These are phyloP conservation scores for Hylaea fasciaria DNA, from an alignment of 2,888 invertebrate species.

Conservation along the genomic window DNA sequence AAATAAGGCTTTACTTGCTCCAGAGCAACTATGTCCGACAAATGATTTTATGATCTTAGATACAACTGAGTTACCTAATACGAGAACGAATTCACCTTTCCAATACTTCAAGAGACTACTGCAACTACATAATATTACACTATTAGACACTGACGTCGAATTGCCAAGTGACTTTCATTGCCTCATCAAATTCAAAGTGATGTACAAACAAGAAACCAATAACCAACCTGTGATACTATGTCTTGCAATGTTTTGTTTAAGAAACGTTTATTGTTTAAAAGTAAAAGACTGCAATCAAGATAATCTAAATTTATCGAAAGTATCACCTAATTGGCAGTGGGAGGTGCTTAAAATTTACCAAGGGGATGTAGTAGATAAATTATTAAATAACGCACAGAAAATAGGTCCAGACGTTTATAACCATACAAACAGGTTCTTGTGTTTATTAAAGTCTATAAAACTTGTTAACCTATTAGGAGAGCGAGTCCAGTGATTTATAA, in stretches of 20 bases:
- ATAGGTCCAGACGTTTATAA: constrained; percentile 47
- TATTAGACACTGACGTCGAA: constrained; percentile 51
- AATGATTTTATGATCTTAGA: constrained; percentile 58
- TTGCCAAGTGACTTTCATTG: constrained; percentile 49
- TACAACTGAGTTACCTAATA: constrained; percentile 68
- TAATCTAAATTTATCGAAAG: constrained; percentile 55
- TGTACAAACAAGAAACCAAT: constrained; percentile 60
- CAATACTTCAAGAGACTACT: constrained; percentile 65
- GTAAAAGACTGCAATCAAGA: constrained; percentile 56
- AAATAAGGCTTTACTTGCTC: background rate
- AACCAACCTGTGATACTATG: constrained; percentile 57
- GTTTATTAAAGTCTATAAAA: constrained; percentile 61
- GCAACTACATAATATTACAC: constrained; percentile 57
- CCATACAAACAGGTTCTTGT: constrained; percentile 58
- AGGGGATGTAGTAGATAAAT: constrained; percentile 57
- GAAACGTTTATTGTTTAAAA: constrained; percentile 62
- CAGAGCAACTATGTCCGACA: background rate
- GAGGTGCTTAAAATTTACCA: constrained; percentile 68
- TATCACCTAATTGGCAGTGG: constrained; percentile 77
- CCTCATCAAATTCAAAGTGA: constrained; percentile 69
- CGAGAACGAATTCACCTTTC: constrained; percentile 66
- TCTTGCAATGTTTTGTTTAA: constrained; percentile 56
- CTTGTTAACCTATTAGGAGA: constrained; percentile 23
- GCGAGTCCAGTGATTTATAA: background rate
- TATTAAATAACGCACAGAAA: constrained; percentile 59